phyloP scores from a whole-genome alignment of 2,888 invertebrate genomes.

The Lithophane ornitopus region DNA sequence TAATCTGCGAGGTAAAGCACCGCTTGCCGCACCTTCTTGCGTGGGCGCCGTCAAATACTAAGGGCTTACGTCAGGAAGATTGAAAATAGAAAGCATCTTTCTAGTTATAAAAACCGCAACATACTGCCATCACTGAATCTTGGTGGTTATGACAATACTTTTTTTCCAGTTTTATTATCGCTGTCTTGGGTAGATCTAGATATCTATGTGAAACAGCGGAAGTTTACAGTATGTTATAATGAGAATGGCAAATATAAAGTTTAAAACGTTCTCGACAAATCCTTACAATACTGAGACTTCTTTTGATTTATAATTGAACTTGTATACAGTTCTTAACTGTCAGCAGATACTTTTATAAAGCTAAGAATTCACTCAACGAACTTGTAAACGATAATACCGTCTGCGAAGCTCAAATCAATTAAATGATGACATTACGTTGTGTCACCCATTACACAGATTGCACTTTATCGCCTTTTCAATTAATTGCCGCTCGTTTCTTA shows the following conservation, averaged over 20 bases:
- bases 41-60: constrained; percentile 14
- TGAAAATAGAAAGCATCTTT: constrained; percentile 4
- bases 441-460: constrained; percentile 42
- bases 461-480: constrained; percentile 45
- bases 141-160: background rate
- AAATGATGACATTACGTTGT: constrained; percentile 44
- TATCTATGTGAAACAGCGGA: background rate
- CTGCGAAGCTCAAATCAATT: constrained; percentile 45
- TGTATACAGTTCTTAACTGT: background rate
- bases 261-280: background rate
- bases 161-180: background rate
- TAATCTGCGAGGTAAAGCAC: background rate
- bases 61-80: constrained; percentile 19
- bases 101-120: background rate
- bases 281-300: background rate
- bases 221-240: background rate
- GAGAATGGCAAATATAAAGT: background rate
- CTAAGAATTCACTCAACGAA: background rate
- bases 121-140: background rate
- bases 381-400: constrained; percentile 27
- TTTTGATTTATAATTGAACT: background rate
- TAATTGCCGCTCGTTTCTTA: constrained; percentile 36
- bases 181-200: background rate
- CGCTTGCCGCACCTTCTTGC: constrained; percentile 25
- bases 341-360: background rate